These are phyloP conservation scores for Burhinus bistriatus DNA, from an alignment of 2,113 vertebrate genomes.

Conservation along the genomic window DNA sequence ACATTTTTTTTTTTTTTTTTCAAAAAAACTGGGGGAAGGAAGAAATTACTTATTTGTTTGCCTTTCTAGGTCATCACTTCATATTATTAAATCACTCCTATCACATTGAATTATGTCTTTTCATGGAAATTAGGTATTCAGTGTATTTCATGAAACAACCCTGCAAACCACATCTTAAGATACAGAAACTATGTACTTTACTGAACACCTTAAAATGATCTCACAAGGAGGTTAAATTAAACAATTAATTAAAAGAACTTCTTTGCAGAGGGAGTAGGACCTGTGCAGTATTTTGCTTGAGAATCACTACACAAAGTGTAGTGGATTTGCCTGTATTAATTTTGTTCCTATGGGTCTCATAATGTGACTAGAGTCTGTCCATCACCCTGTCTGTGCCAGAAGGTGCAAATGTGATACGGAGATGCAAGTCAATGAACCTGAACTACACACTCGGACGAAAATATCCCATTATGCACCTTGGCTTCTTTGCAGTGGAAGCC, in stretches of 20 bases:
- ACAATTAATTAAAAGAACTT: background rate
- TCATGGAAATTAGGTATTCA: background rate
- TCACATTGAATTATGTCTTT: background rate
- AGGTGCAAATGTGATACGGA: background rate
- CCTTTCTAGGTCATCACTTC: background rate
- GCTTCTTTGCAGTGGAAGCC: background rate
- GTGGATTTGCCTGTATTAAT: background rate
- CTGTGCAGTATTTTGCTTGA: background rate
- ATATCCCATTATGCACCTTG: background rate
- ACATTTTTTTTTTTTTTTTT: background rate
- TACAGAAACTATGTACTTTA: background rate
- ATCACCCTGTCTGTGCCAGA: background rate
- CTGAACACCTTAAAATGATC: background rate
- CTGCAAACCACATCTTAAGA: background rate
- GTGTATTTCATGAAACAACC: background rate
- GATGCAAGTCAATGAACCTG: background rate
- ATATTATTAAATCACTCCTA: background rate
- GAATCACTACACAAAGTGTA: background rate
- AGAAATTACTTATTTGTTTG: background rate
- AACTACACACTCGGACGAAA: background rate
- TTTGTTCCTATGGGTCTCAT: background rate
- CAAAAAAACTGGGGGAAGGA: fast-evolving
- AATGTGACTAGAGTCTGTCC: background rate
- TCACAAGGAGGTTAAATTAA: background rate
- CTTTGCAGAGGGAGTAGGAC: background rate